Percentiles rank a stretch among this genome's conserved stretches.
Conservation (phyloP, 2,888 invertebrate genomes). For the Drosophila niveifrons region DNA sequence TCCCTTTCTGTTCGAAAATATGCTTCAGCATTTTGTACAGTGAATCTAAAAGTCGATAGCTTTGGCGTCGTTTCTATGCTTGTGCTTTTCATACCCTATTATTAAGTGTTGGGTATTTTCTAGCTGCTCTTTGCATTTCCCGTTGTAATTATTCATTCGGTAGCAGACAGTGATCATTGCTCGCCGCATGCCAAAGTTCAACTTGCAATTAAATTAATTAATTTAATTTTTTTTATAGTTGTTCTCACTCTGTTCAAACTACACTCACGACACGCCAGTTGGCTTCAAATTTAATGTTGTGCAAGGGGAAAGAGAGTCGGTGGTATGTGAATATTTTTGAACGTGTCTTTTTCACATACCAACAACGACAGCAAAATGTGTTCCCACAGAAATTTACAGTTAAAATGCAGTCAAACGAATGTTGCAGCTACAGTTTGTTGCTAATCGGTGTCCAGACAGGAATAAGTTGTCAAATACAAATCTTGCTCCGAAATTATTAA, state of each 20-base stretch:
- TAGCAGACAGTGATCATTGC: conserved; percentile 8
- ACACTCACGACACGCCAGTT: conserved; percentile 29
- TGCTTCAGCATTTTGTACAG: neutral
- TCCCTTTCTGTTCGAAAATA: too few relatives aligned
- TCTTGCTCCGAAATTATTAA: too few relatives aligned
- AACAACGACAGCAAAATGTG: neutral
- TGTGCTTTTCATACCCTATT: conserved; percentile 2
- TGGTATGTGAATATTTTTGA: conserved; percentile 6
- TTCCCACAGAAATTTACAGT: neutral
- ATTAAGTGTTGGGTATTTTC: conserved; percentile 1
- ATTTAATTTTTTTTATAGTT: conserved; percentile 32
- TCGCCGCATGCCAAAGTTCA: conserved; percentile 51
- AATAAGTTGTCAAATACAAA: neutral
- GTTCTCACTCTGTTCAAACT: conserved; percentile 17
- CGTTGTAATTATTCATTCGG: neutral
- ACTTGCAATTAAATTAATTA: conserved; percentile 65
- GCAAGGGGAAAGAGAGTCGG: neutral
- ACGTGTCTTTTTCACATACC: conserved; percentile 55
- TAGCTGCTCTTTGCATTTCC: conserved; percentile 1
- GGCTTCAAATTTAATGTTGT: conserved; percentile 42
- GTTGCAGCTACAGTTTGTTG: conserved; percentile 25
- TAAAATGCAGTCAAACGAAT: conserved; percentile 3
- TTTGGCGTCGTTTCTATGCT: neutral
- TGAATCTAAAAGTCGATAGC: neutral
- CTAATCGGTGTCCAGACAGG: neutral